Evolutionary conservation across 1,140 invertebrate species (phyloP), one percentile per base, ranked within the genome.

Genomic region (Drosophila lacertosa): DNA sequence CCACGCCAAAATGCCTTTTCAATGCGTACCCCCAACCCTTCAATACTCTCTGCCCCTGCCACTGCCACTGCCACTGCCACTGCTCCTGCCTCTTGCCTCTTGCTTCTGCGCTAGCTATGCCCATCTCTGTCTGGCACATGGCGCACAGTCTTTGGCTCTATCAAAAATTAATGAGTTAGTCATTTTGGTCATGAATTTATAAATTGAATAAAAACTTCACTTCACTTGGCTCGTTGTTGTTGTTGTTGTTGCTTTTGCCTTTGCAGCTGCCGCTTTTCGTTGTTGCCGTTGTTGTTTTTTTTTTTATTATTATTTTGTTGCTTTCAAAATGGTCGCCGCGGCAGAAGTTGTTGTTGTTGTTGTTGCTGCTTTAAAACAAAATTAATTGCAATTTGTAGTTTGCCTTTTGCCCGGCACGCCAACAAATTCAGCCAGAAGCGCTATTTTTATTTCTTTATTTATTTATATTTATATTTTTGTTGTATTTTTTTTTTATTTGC

Each of bases 141-240:
- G 24, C 44, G 16, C 32, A 15, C 24, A 18, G 5, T 6, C 20
- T 35, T 29, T 29, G 16, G 63, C 72, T 65, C 68, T 86, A 88
- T 88, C 77, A 86, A 86, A 86, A 86, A 86, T 86, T 86, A 86
- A 86, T 86, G 81, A 86, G 81, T 86, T 86, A 86, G 81, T 86
- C 81, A 86, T 86, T 86, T 86, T 88, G 73, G 54, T 86, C 82
- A 86, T 86, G 81, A 86, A 86, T 86, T 86, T 86, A 77, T 86
- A 88, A 86, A 86, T 88, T 86, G 82, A 81, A 88, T 88, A 86
- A 86, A 86, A 86, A 86, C 58, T 69, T 76, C 54, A 68, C 39
- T 73, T 74, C 64, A 63, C 40, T 66, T 70, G 29, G 35, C 60
- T 50, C 35, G 42, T 29, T 48, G 22, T 45, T 45, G 57, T 9